Evolutionary conservation across 2,888 invertebrate genomes (phyloP).

Genomic region (Drosophila borealis): DNA sequence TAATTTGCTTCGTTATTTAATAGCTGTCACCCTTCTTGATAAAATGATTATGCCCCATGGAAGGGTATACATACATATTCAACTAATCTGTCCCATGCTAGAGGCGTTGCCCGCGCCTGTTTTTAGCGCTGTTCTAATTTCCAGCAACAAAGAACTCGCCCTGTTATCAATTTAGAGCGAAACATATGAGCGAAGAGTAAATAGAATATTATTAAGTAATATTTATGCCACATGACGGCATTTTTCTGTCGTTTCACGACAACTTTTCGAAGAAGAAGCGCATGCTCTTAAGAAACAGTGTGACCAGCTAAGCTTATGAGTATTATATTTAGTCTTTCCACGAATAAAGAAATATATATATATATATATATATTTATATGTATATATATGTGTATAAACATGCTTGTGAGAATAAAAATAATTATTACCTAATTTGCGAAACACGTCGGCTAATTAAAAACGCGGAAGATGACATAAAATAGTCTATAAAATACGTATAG

Average conservation of each 20-base stretch:
- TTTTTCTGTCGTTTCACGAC: not conserved
- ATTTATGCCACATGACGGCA: slow-evolving; percentile 42
- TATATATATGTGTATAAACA: not conserved
- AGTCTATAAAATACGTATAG: not conserved
- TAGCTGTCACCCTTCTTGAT: not conserved
- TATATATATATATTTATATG: not conserved
- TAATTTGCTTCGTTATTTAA: too few relatives aligned
- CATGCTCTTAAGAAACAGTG: slow-evolving; percentile 12
- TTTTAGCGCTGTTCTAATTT: slow-evolving; percentile 64
- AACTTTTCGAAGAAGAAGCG: not conserved
- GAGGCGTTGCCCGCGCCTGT: slow-evolving; percentile 16
- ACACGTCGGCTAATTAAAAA: slow-evolving; percentile 23
- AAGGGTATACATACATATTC: not conserved
- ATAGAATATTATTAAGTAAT: slow-evolving; percentile 39
- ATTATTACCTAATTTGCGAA: slow-evolving; percentile 44
- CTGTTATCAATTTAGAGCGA: slow-evolving; percentile 42
- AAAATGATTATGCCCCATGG: not conserved
- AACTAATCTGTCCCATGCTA: not conserved
- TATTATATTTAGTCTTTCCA: slow-evolving; percentile 11
- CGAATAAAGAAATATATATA: slow-evolving; percentile 2
- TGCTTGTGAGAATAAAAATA: slow-evolving; percentile 30
- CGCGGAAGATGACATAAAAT: slow-evolving; percentile 28
- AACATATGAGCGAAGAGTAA: slow-evolving; percentile 30
- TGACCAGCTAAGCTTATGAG: slow-evolving; percentile 9
- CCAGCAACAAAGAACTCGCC: slow-evolving; percentile 36